These are phyloP conservation scores for Phortica okadai DNA, from an alignment of 2,888 invertebrate genomes.

Conservation along the genomic window DNA sequence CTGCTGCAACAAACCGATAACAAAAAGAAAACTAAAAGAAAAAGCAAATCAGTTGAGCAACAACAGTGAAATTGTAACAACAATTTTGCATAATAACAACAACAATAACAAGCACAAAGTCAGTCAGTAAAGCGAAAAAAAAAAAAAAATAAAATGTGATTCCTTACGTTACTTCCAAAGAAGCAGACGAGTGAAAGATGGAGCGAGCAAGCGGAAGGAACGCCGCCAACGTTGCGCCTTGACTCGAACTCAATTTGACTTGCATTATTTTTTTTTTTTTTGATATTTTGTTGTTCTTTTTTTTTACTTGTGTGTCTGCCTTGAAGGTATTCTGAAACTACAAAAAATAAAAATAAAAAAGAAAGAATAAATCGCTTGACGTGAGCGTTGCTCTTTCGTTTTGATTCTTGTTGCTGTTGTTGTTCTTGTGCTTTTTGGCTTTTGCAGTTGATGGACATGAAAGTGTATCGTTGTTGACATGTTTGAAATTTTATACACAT, in stretches of 20 bases:
- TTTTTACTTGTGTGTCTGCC: constrained; percentile 3
- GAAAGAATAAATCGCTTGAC: background rate
- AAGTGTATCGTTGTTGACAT: constrained; percentile 67
- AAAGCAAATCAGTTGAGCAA: constrained; percentile 8
- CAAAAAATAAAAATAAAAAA: background rate
- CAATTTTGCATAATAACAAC: constrained; percentile 18
- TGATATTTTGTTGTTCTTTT: background rate
- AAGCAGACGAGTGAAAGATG: constrained; percentile 43
- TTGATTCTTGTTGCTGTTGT: constrained; percentile 23
- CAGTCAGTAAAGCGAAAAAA: constrained; percentile 28
- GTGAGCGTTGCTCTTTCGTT: background rate
- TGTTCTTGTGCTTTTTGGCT: constrained; percentile 18
- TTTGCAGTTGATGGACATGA: constrained; percentile 63
- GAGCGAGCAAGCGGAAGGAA: constrained; percentile 1
- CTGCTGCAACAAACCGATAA: background rate
- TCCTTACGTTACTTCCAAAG: constrained; percentile 55
- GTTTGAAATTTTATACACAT: constrained; percentile 67
- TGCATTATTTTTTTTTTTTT: constrained; percentile 20
- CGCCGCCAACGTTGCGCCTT: constrained; percentile 13
- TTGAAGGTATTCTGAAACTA: background rate
- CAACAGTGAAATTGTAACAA: constrained; percentile 25
- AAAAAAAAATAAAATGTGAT: constrained; percentile 30
- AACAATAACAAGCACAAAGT: constrained; percentile 5
- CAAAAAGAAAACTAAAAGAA: constrained; percentile 14
- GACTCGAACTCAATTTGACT: constrained; percentile 25